Evolutionary conservation across 2,113 vertebrate species (phyloP), one percentile per base, ranked within the genome.

Genomic region (Tachysurus vachellii): DNA sequence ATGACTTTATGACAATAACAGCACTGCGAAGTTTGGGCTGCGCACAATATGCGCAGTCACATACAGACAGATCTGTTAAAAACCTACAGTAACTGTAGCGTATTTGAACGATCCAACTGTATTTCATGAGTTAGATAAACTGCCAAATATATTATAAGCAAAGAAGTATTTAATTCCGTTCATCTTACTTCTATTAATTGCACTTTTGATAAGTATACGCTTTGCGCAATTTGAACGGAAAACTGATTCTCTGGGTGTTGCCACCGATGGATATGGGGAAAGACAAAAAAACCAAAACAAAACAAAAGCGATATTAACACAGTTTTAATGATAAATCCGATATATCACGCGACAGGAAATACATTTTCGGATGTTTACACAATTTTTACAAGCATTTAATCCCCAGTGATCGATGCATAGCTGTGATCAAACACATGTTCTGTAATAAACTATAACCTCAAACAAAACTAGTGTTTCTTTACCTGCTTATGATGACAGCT

Each of bases 401-500:
- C n/a, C 50, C 7, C 50, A 28, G 77, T 16, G 28, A 1, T 57
- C 0, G 36, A 8, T 31, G n/a, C 50, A 28, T 53, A 50, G 44
- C 75, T 77, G n/a, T 21, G 2, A 28, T 50, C 44, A 76, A 47
- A 79, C n/a, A 7, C 23, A 64, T 26, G 3, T n/a, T 4, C 11
- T 47, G 10, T 17, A 42, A 59, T 44, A 26, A 70, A 53, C 23
- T 36, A 17, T 77, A 56, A 80, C 50, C 53, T 56, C 7, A 31
- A 56, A 17, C 53, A 57, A 57, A n/a, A 21, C 7, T 4, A 12
- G 36, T 36, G 5, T 47, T 87, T 36, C 47, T 50, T 47, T 95
- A 96, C 96, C 96, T 96, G 95, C 96, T 96, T 61, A 97, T 95
- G 90, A 96, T 94, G 88, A 96, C 93, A 1, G 95, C 96, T 93